Evolutionary conservation across 2,888 invertebrate genomes (phyloP).

Genomic region (Zelleria hepariella): DNA sequence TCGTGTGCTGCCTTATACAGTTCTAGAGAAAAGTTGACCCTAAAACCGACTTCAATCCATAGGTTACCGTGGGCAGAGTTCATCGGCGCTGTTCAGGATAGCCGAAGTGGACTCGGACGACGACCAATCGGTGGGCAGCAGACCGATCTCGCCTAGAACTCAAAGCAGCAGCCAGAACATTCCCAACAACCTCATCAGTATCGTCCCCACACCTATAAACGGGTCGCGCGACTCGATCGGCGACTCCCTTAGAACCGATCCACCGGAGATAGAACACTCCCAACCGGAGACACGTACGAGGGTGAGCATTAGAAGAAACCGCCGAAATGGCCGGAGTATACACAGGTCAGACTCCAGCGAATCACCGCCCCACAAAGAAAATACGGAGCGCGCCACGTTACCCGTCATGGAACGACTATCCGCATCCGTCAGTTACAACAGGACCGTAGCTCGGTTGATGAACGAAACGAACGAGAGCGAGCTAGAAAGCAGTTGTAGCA

Average conservation of each 20-base stretch:
- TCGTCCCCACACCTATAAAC: conserved; percentile 73
- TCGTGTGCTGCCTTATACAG: neutral
- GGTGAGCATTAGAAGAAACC: conserved; percentile 30
- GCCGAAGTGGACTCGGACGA: conserved; percentile 76
- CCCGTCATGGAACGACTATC: conserved; percentile 28
- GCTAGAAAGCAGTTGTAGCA: conserved; percentile 61
- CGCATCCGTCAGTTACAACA: conserved; percentile 22
- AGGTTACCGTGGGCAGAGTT: conserved; percentile 63
- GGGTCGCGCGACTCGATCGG: conserved; percentile 62
- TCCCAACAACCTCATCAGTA: conserved; percentile 64
- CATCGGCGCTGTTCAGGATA: conserved; percentile 59
- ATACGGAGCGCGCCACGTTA: conserved; percentile 27
- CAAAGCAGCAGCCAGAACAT: conserved; percentile 32
- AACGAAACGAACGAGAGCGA: conserved; percentile 67
- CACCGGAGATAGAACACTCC: conserved; percentile 31
- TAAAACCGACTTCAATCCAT: conserved; percentile 8
- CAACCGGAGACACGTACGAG: conserved; percentile 32
- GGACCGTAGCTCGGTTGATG: conserved; percentile 58
- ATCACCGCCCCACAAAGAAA: conserved; percentile 47
- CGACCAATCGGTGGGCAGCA: conserved; percentile 61
- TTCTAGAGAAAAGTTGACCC: neutral
- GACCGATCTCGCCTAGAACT: conserved; percentile 48
- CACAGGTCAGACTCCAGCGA: conserved; percentile 52
- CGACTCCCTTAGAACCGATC: conserved; percentile 44
- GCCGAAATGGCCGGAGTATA: conserved; percentile 38